Percentiles rank a stretch among this genome's conserved stretches.
Evolutionary conservation across 2,797 vertebrate genomes (phyloP).

Genomic region (Poeciliopsis infans): DNA sequence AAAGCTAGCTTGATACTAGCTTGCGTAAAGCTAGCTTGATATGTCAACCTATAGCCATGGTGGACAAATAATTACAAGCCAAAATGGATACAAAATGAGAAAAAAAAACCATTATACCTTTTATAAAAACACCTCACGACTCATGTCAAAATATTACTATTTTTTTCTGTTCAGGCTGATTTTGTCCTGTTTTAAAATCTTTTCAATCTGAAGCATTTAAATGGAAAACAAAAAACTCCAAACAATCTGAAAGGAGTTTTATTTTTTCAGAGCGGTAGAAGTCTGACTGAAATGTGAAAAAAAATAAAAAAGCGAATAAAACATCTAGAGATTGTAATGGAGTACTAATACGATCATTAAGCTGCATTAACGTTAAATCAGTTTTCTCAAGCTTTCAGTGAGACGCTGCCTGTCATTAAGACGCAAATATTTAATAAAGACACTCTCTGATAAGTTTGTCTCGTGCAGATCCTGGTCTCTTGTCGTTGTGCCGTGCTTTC

Average conservation of each 20-base stretch:
- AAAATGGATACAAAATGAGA: background rate
- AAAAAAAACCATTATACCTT: background rate
- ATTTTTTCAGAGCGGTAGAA: background rate
- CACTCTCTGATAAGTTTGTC: slow-evolving; percentile 15
- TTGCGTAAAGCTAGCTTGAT: too few relatives aligned
- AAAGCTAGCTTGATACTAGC: too few relatives aligned
- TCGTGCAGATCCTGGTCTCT: slow-evolving; percentile 30
- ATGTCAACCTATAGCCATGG: background rate
- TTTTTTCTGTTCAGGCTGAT: background rate
- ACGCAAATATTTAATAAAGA: slow-evolving; percentile 12
- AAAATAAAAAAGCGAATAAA: background rate
- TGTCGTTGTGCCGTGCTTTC: slow-evolving; percentile 11
- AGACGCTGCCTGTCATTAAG: slow-evolving; percentile 13
- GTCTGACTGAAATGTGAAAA: background rate
- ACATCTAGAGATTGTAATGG: slow-evolving; percentile 1
- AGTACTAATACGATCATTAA: slow-evolving; percentile 19
- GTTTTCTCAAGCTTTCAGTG: slow-evolving; percentile 4
- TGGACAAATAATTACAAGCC: background rate
- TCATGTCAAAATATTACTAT: background rate
- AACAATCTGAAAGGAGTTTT: background rate
- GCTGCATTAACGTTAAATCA: slow-evolving; percentile 28
- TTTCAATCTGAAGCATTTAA: background rate
- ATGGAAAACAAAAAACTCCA: background rate
- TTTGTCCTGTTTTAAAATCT: background rate
- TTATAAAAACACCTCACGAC: background rate